Percentiles rank a stretch among this genome's conserved stretches.
Evolutionary conservation across 2,888 invertebrate genomes (phyloP).

Genomic region (Zygogramma bicolorata): DNA sequence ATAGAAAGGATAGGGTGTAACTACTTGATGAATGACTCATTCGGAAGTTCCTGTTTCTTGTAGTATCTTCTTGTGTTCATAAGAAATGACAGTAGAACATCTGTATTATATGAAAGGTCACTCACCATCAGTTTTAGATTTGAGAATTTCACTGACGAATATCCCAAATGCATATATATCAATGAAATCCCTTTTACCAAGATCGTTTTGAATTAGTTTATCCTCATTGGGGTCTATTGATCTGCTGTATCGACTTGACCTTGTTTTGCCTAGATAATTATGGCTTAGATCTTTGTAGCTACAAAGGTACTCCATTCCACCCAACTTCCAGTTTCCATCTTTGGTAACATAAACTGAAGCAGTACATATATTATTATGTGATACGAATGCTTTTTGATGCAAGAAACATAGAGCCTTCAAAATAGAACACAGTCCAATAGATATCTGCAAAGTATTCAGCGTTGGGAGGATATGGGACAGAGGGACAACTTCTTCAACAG

Average conservation of each 20-base stretch:
- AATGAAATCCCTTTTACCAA: conserved; percentile 70
- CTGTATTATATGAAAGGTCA: neutral
- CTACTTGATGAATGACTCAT: too few relatives aligned
- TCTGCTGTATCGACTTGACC: conserved; percentile 75
- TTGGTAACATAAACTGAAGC: conserved; percentile 85
- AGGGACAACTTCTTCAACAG: conserved; percentile 86
- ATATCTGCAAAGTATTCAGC: conserved; percentile 84
- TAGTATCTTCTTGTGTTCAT: too few relatives aligned
- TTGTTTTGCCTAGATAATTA: conserved; percentile 76
- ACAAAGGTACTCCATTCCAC: conserved; percentile 86
- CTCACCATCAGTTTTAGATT: conserved; percentile 71
- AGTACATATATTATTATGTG: conserved; percentile 87
- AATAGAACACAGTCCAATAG: conserved; percentile 85
- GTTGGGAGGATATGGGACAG: conserved; percentile 75
- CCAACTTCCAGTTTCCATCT: conserved; percentile 90
- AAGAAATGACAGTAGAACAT: too few relatives aligned
- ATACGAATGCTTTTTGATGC: conserved; percentile 82
- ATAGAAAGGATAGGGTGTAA: too few relatives aligned
- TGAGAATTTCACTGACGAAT: conserved; percentile 80
- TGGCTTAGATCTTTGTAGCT: conserved; percentile 75
- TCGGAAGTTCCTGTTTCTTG: too few relatives aligned
- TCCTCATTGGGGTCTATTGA: conserved; percentile 81
- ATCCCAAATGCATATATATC: conserved; percentile 85
- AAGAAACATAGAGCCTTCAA: conserved; percentile 86
- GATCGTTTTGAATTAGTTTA: conserved; percentile 65